phyloP scores from a whole-genome alignment of 2,888 invertebrate species.

The Hydrotaea diabolus region DNA sequence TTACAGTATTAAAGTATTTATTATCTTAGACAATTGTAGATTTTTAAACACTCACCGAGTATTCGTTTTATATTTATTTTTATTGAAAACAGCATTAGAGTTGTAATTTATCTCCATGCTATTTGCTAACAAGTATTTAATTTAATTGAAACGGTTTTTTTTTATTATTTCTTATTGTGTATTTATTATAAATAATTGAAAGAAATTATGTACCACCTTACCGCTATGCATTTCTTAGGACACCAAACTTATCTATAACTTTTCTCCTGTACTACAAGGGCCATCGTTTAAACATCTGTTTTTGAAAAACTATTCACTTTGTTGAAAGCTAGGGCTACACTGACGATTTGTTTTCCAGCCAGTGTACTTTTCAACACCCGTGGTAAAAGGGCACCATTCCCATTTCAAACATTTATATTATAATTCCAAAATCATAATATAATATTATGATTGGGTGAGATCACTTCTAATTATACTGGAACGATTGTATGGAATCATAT shows the following conservation, averaged over 20 bases:
- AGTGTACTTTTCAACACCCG: too few species aligned
- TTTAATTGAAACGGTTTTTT: background rate
- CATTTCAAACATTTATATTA: too few species aligned
- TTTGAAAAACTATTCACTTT: too few species aligned
- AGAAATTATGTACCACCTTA: constrained; percentile 22
- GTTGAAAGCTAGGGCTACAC: too few species aligned
- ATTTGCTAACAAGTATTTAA: constrained; percentile 4
- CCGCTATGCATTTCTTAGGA: constrained; percentile 20
- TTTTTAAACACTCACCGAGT: background rate
- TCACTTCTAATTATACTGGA: too few species aligned
- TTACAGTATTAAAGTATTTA: constrained; percentile 42
- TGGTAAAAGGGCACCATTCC: too few species aligned
- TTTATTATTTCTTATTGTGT: background rate
- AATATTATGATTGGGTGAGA: too few species aligned
- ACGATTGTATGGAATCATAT: too few species aligned
- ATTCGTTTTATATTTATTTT: background rate
- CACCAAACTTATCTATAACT: background rate
- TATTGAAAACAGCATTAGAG: background rate
- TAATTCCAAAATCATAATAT: too few species aligned
- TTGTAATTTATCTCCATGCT: background rate
- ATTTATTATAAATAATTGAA: constrained; percentile 5
- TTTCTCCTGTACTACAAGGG: background rate
- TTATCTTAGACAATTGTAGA: constrained; percentile 29
- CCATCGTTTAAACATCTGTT: constrained; percentile 3
- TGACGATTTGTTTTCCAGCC: too few species aligned